Evolutionary conservation across 2,888 invertebrate genomes (phyloP), one percentile per base, ranked within the genome.

Genomic region (Spodoptera littoralis): DNA sequence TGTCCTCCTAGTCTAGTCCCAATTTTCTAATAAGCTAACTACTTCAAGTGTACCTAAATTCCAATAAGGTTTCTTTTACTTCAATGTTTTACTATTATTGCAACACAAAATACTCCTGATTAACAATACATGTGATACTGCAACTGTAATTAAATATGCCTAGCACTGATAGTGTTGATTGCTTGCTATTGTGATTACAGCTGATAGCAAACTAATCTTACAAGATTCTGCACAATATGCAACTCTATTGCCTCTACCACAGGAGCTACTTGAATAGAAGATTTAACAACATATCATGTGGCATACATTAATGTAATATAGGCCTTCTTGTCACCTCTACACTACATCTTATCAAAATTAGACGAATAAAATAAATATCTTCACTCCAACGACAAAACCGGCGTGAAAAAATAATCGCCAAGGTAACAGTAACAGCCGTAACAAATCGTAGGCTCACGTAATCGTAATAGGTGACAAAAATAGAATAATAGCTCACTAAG

Each of bases 381-480:
- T 43, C 58, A 62, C 62, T 70, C 69, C 24, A 68, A 70, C 61
- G 67, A 76, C 70, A 74, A 77, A 72, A 80, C 83, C 86, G 84
- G 84, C 80, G 59, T 65, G 66, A 77, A 79, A 85, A 36, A 81
- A 70, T 65, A 53, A 83, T 83, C 72, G 81, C 67, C 84, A 87
- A 81, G 85, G 85, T 75, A 84, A 85, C 84, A 52, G 62, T 52
- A 57, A 70, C 74, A 68, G 77, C 58, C 64, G 73, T 69, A 77
- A 81, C 68, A 79, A 82, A 84, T 77, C 45, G 52, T 61, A 74
- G 78, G 82, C 73, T 87, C 87, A 86, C 85, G 87, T 86, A 87
- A 87, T 80, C 74, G 50, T 47, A 53, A 30, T 52, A 66, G 48
- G 47, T 45, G 56, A 77, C 80, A 42, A 84, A 88, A 89, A 86